Evolutionary conservation across 2,888 invertebrate species (phyloP), one percentile per base, ranked within the genome.

Genomic region (Nemotelus nigrinus): DNA sequence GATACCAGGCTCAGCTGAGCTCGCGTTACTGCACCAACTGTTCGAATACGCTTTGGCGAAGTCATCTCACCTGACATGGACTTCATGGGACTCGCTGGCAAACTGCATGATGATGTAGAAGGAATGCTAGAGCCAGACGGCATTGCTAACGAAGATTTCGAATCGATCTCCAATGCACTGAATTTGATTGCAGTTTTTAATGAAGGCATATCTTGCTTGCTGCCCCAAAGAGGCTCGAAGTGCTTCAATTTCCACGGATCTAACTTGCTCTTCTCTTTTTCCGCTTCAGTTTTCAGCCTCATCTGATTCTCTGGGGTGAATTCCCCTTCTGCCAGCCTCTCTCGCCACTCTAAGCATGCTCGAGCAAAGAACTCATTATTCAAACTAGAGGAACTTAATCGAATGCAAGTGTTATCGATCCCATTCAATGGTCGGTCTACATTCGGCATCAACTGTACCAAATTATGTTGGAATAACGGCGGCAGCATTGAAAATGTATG

Each of bases 311-410:
- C 98, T 3, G 96, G 96, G 2, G 97, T 98, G 82, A 98, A 96
- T 86, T 98, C 98, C 48, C 98, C 98, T 85, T 97, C 96, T 41
- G 96, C 91, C 2, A 98, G 89, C 79, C 97, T 91, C 84, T 96
- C 95, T 81, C 95, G 93, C 98, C 98, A 98, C 85, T 98, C 97
- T 81, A 96, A 88, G 85, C 97, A 96, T 55, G 98, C 97, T 82
- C 97, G 92, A n/a, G 97, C 94, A 89, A 98, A 98, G 88, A 98
- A 98, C 88, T 98, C 98, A 89, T 98, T 98, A 88, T 95, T 98
- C 80, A 98, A 90, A 85, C 96, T 96, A 82, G 97, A 95, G 80
- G 93, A 92, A 85, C 90, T 92, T 79, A 93, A 87, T 79, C 92
- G 89, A 78, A 91, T 90, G 78, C 88, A 84, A 83, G 88, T 88